These are phyloP conservation scores for Sylvietta virens DNA, from an alignment of 2,113 vertebrate species.

Conservation along the genomic window DNA sequence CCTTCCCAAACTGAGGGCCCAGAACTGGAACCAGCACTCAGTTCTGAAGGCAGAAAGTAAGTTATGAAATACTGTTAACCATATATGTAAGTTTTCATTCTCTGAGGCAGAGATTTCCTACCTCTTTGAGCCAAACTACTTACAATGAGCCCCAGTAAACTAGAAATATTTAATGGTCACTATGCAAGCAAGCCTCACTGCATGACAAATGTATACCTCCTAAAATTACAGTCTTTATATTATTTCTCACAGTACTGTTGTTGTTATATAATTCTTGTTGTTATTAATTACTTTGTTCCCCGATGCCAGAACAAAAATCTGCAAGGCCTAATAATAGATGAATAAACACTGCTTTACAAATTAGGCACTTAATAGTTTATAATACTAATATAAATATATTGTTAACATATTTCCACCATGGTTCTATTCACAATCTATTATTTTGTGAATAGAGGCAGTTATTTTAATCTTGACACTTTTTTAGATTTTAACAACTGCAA, in stretches of 20 bases:
- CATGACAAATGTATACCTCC: background rate
- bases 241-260: background rate
- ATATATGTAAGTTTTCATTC: background rate
- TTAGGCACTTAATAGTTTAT: background rate
- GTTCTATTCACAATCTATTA: background rate
- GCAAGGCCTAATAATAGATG: background rate
- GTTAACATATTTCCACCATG: background rate
- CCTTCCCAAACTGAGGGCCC: too few species aligned
- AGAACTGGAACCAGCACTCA: too few species aligned
- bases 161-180: background rate
- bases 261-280: background rate
- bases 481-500: background rate
- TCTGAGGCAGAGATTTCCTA: background rate
- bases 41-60: conserved; percentile 18
- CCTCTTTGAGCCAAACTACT: background rate
- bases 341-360: background rate
- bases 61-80: conserved; percentile 1
- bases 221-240: background rate
- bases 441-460: background rate
- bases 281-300: background rate
- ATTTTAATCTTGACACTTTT: background rate
- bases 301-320: background rate
- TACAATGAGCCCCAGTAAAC: background rate
- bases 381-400: background rate
- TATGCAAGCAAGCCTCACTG: background rate